phyloP scores from a whole-genome alignment of 1,140 invertebrate species.

The Drosophila pectinifera region DNA sequence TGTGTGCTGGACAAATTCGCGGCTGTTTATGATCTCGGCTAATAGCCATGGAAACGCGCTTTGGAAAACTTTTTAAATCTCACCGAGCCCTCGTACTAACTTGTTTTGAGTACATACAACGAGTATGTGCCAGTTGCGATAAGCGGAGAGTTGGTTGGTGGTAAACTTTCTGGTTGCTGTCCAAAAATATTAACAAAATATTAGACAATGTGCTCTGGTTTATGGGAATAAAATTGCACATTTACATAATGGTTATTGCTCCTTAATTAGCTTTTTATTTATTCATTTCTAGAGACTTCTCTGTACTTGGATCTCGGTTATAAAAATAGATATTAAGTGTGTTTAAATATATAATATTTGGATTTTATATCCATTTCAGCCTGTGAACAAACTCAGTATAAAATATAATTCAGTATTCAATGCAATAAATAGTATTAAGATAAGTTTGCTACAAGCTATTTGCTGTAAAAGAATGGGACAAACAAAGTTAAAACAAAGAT shows the following conservation, averaged over 20 bases:
- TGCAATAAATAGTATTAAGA: no score
- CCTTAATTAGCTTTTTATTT: not conserved
- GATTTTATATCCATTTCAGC: no score
- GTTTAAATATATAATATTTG: no score
- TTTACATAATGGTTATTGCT: not conserved
- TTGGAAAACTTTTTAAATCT: constrained; percentile 26
- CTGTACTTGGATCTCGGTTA: not conserved
- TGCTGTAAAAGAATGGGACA: no score
- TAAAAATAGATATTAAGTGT: no score
- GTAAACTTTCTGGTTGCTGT: constrained; percentile 1
- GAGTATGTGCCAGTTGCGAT: constrained; percentile 15
- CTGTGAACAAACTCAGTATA: no score
- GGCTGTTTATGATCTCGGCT: constrained; percentile 42
- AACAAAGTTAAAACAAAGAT: no score
- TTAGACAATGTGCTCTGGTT: not conserved
- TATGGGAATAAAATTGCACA: not conserved
- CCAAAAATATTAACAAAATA: constrained; percentile 5
- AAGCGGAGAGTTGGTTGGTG: constrained; percentile 10
- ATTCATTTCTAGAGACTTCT: not conserved
- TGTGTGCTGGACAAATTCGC: constrained; percentile 23
- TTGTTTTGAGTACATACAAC: not conserved
- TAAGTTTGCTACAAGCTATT: no score
- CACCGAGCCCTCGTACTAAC: not conserved
- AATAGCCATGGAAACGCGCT: constrained; percentile 32
- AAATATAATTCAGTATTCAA: no score